Evolutionary conservation across 2,113 vertebrate genomes (phyloP).

Genomic region (Gallinago media): DNA sequence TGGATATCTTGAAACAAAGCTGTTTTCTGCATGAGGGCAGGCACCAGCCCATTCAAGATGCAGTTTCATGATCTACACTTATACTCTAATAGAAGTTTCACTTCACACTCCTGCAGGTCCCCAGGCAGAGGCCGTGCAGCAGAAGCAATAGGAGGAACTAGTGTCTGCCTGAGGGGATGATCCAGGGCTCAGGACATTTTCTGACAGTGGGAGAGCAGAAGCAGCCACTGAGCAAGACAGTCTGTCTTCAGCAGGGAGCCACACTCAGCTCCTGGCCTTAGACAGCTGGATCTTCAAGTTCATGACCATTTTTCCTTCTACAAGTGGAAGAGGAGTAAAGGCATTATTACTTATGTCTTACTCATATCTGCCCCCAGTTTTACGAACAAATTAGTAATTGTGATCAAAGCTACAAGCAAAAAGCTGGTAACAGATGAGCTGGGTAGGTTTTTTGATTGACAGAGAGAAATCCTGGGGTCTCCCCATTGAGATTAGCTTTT

Average conservation of each 20-base stretch:
- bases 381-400: neutral
- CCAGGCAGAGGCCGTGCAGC: neutral
- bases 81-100: neutral
- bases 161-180: neutral
- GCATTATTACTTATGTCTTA: neutral
- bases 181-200: neutral
- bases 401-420: neutral
- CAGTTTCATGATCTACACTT: neutral
- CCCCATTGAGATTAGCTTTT: neutral
- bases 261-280: neutral
- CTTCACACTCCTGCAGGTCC: neutral
- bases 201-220: neutral
- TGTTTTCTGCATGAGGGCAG: neutral
- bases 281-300: neutral
- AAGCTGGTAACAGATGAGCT: neutral
- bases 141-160: neutral
- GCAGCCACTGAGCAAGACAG: neutral
- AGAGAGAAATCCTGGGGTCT: neutral
- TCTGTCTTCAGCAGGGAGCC: neutral
- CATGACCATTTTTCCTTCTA: neutral
- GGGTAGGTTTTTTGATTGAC: neutral
- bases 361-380: neutral
- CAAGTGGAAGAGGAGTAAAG: neutral
- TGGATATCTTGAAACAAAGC: neutral
- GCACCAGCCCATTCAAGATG: neutral